Base-by-base conservation (phyloP, 1,140 invertebrate species). In the Heliconius hewitsoni region DNA sequence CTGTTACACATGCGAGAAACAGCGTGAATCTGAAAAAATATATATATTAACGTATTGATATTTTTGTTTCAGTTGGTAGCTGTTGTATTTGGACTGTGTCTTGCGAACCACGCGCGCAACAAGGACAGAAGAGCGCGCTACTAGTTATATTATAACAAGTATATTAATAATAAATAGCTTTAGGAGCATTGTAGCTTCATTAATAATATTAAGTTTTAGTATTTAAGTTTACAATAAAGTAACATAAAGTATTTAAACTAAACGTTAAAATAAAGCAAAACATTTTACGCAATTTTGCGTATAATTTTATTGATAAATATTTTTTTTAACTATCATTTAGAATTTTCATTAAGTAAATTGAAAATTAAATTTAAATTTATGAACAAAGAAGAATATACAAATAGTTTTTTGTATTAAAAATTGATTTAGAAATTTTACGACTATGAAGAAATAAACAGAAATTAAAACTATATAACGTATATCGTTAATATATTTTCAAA, bases 31-130 rank as follows among this genome's bases (percentile, higher is more conserved):
- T 70, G 23, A 34, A 73, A 34, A 42, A 37, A 37, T 23, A 23
- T 23, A 73, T 8, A 13, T 46, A 34, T 30, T n/a, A 74, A 60
- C 50, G 9, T 52, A 37, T 30, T 74, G 23, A 73, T 23, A 42
- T 79, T 75, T 79, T 39, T 71, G 71, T 91, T 90, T 52, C 89
- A 94, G 92, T 77, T 94, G 85, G 88, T 94, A 13, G 91, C 91
- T 2, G 89, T 91, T 1, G 87, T 94, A 30, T 94, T 94, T 75
- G 89, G 84, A 0, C 81, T 93, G 72, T 93, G 91, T 75, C 85
- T 94, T 46, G 91, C 92, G 1, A 93, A 92, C 84, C 89, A 91
- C 85, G 89, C 84, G 13, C 86, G 91, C 42, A 92, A 94, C 86
- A 91, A 90, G 78, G 80, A 83, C 83, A 85, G 91, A 74, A 85